Percentiles rank a stretch among this genome's conserved stretches.
Evolutionary conservation across 2,888 invertebrate species (phyloP).

Genomic region (Sturmia bella): DNA sequence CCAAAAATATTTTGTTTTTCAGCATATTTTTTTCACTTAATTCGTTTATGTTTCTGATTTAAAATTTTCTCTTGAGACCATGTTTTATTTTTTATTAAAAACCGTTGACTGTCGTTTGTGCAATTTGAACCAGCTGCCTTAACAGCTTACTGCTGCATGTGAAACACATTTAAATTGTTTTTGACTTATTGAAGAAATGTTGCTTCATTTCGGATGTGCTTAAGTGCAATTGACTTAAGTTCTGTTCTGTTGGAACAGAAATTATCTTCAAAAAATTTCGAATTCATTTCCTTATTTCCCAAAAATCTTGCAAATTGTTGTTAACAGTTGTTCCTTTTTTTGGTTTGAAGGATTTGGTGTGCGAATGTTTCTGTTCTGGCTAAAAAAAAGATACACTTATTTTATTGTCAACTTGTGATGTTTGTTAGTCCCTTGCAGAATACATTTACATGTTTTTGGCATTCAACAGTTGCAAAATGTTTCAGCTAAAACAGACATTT

Average conservation of each 20-base stretch:
- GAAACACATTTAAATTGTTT: not conserved
- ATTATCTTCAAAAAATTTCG: not conserved
- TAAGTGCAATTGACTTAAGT: not conserved
- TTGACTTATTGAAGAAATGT: not conserved
- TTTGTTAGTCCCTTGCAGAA: not conserved
- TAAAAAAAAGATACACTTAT: not conserved
- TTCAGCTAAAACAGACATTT: slow-evolving; percentile 1
- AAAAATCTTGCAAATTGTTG: not conserved
- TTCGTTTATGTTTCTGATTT: no score
- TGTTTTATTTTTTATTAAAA: no score
- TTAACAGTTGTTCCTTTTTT: not conserved
- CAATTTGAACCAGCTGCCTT: no score
- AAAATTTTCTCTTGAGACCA: no score
- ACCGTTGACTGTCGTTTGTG: no score
- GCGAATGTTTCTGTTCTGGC: no score
- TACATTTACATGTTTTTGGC: not conserved
- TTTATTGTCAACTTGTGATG: not conserved
- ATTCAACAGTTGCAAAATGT: not conserved
- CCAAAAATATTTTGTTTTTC: no score
- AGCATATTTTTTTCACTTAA: no score
- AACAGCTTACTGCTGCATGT: slow-evolving; percentile 1
- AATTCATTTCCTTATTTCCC: slow-evolving; percentile 10
- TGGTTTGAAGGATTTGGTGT: no score
- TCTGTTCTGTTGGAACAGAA: not conserved
- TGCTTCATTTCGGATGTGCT: not conserved